Conservation (phyloP, 2,113 vertebrate species). For the Ageneiosus marmoratus region DNA sequence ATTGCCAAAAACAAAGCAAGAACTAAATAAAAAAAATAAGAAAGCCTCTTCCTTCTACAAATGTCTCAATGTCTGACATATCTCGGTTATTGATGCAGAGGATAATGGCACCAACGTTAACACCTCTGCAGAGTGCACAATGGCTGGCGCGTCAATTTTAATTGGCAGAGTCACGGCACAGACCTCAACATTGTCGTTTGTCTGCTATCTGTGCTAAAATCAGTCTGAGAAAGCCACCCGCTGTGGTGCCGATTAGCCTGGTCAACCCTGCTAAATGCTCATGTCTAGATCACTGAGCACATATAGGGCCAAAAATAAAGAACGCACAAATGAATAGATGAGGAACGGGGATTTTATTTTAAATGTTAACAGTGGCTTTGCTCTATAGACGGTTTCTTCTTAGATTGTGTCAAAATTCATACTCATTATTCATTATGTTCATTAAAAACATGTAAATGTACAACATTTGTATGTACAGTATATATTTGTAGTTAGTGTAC, state of each 20-base stretch:
- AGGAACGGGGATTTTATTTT: slow-evolving; percentile 18
- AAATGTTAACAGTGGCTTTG: slow-evolving; percentile 15
- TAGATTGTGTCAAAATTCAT: neutral
- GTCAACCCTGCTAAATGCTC: slow-evolving; percentile 71
- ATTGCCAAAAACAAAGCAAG: neutral
- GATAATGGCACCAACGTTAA: slow-evolving; percentile 24
- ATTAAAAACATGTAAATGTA: neutral
- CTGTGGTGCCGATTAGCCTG: slow-evolving; percentile 72
- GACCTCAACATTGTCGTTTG: slow-evolving; percentile 69
- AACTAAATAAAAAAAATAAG: neutral
- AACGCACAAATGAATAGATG: slow-evolving; percentile 61
- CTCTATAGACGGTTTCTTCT: neutral
- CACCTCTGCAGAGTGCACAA: slow-evolving; percentile 64
- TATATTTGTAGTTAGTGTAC: neutral
- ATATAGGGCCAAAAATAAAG: slow-evolving; percentile 63
- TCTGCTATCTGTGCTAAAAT: slow-evolving; percentile 61
- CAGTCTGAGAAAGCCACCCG: slow-evolving; percentile 67
- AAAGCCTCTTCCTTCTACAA: slow-evolving; percentile 2
- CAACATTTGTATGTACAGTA: neutral
- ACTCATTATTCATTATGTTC: neutral
- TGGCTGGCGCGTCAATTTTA: slow-evolving; percentile 69
- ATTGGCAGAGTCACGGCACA: slow-evolving; percentile 66
- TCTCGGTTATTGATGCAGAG: slow-evolving; percentile 1
- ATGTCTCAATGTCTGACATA: slow-evolving; percentile 34
- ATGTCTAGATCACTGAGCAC: slow-evolving; percentile 67